Conservation (phyloP, 2,888 invertebrate genomes). For the Onchidella celtica region DNA sequence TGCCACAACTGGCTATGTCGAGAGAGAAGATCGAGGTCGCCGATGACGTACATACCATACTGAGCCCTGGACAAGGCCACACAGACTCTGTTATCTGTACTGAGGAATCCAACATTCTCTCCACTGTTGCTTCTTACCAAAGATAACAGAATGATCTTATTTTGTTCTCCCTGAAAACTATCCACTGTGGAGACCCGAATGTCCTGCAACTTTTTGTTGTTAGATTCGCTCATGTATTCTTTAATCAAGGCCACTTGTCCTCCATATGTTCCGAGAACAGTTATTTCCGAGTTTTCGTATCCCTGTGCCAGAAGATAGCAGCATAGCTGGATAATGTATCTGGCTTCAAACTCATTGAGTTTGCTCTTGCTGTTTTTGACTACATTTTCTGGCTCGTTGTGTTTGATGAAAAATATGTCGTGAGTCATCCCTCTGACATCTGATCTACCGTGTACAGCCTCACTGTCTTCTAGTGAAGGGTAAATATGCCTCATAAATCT, state of each 20-base stretch:
- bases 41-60: constrained; percentile 17
- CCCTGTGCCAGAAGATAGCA: constrained; percentile 73
- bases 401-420: constrained; percentile 74
- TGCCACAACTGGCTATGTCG: constrained; percentile 1
- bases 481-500: constrained; percentile 71
- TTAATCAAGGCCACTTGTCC: constrained; percentile 71
- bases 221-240: constrained; percentile 57
- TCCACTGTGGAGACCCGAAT: not conserved
- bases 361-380: constrained; percentile 64
- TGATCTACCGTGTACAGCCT: constrained; percentile 57
- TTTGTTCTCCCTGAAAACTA: not conserved
- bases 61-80: constrained; percentile 14
- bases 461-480: constrained; percentile 67
- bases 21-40: not conserved
- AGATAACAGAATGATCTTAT: constrained; percentile 11
- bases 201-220: not conserved
- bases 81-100: not conserved
- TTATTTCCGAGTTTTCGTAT: constrained; percentile 67
- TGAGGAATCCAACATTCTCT: not conserved
- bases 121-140: not conserved
- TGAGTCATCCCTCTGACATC: constrained; percentile 66
- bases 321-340: constrained; percentile 65
- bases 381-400: constrained; percentile 59
- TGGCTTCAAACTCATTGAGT: constrained; percentile 72
- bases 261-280: constrained; percentile 75